These are phyloP conservation scores for Prietella phreatophila DNA, from an alignment of 2,113 vertebrate genomes.

Conservation along the genomic window DNA sequence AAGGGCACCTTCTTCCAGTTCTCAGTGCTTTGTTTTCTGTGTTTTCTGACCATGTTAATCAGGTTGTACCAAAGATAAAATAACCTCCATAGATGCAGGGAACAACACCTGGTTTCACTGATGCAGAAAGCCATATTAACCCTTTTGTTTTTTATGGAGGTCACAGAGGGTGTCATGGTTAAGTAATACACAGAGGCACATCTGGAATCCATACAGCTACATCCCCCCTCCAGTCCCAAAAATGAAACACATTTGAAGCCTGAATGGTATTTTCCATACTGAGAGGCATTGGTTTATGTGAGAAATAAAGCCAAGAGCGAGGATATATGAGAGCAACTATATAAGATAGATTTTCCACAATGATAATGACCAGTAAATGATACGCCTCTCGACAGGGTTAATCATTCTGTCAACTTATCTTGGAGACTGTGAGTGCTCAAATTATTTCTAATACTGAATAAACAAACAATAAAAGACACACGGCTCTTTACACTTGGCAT, in stretches of 20 bases:
- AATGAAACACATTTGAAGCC: not conserved
- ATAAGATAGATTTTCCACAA: conserved; percentile 11
- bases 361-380: conserved; percentile 20
- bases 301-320: not conserved
- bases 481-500: not conserved
- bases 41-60: not conserved
- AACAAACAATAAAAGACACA: not conserved
- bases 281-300: not conserved
- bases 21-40: not conserved
- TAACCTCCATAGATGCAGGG: not conserved
- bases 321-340: not conserved
- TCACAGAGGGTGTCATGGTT: not conserved
- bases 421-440: conserved; percentile 4
- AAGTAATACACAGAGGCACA: conserved; percentile 3
- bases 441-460: conserved; percentile 27
- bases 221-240: not conserved
- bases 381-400: not conserved
- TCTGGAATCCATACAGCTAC: not conserved
- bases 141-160: not conserved
- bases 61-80: not conserved
- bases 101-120: conserved; percentile 12
- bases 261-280: not conserved
- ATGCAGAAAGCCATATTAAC: not conserved
- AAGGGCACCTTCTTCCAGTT: not conserved
- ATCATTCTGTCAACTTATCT: conserved; percentile 27